Percentiles rank a stretch among this genome's conserved stretches.
Conservation (phyloP, 1,140 invertebrate species). For the Atta colombica region DNA sequence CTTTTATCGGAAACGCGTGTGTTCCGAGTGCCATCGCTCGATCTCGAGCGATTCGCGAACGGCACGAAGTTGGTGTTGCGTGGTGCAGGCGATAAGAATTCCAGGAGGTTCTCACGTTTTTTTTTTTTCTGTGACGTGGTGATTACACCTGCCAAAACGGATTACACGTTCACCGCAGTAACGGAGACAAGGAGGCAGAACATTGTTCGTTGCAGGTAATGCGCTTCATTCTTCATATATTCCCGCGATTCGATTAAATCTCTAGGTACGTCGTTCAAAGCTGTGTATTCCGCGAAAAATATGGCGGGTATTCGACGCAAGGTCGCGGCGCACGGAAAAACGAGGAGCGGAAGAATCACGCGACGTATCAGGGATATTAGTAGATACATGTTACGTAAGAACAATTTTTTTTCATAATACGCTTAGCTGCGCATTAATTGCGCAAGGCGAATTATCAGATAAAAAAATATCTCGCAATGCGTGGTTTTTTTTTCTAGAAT, state of each 20-base stretch:
- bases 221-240: conserved; percentile 50
- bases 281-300: conserved; percentile 1
- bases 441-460: not conserved
- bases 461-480: not conserved
- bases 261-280: conserved; percentile 6
- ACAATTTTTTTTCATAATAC: not conserved
- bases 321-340: conserved; percentile 23
- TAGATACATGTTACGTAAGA: conserved; percentile 18
- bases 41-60: not conserved
- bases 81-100: not conserved
- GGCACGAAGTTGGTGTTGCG: not conserved
- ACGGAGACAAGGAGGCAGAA: not conserved
- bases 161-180: conserved; percentile 59
- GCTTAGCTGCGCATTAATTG: not conserved
- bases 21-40: not conserved
- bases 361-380: conserved; percentile 25
- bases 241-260: conserved; percentile 66
- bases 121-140: conserved; percentile 54
- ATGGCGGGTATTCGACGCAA: conserved; percentile 15
- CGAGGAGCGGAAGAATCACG: conserved; percentile 19
- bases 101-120: not conserved
- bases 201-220: conserved; percentile 55
- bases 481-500: not conserved
- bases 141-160: conserved; percentile 63
- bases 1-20: conserved; percentile 9